Conservation (phyloP, 2,797 vertebrate genomes). For the Hemitrygon akajei region DNA sequence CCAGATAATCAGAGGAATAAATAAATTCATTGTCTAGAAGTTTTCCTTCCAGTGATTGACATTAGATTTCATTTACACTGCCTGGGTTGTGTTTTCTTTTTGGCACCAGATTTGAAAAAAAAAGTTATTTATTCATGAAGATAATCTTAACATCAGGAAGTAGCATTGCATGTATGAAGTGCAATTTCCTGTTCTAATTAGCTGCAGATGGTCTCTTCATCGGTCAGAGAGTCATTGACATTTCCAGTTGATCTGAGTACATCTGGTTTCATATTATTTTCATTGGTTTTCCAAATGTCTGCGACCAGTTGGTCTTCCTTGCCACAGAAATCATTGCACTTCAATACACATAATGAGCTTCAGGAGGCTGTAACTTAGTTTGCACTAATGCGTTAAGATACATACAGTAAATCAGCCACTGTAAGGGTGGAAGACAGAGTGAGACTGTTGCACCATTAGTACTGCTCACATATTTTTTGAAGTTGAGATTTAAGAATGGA, state of each 20-base stretch:
- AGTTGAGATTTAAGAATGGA: not conserved
- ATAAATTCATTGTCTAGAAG: not conserved
- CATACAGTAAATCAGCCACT: not conserved
- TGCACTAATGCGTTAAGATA: not conserved
- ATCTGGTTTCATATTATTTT: not conserved
- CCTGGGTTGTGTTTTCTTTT: not conserved
- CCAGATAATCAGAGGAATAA: not conserved
- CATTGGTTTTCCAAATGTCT: not conserved
- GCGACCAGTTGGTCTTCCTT: not conserved
- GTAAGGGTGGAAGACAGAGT: not conserved
- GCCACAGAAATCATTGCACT: not conserved
- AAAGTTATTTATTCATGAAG: not conserved
- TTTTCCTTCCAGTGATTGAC: not conserved
- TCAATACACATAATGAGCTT: not conserved
- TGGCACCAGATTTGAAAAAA: constrained; percentile 3
- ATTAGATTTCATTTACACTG: not conserved
- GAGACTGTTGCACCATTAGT: not conserved
- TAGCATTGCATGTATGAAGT: not conserved
- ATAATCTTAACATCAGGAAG: not conserved
- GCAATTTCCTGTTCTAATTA: constrained; percentile 8
- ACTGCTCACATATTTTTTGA: not conserved
- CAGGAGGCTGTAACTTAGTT: not conserved
- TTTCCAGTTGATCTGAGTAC: constrained; percentile 1
- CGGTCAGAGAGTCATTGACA: not conserved
- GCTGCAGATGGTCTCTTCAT: not conserved